Evolutionary conservation across 2,888 invertebrate genomes (phyloP).

Genomic region (Oscheius onirici): DNA sequence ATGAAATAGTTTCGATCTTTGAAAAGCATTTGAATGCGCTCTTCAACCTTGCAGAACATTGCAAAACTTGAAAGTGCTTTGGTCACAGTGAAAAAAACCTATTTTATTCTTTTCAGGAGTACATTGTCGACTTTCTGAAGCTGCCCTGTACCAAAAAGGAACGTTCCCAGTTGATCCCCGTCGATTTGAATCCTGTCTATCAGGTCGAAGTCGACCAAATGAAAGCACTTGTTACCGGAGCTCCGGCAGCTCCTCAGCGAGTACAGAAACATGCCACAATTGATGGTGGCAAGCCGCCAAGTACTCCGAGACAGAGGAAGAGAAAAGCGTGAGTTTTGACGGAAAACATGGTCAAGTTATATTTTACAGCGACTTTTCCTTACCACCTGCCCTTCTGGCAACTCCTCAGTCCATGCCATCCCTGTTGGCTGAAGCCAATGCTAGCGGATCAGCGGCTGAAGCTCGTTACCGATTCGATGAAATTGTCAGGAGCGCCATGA

Average conservation of each 20-base stretch:
- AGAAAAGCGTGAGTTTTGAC: conserved; percentile 10
- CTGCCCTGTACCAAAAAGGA: conserved; percentile 37
- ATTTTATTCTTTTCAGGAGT: conserved; percentile 44
- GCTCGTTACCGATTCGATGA: conserved; percentile 32
- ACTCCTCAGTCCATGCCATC: conserved; percentile 14
- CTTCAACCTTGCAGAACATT: no score
- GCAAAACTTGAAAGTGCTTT: no score
- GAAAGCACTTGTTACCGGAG: not conserved
- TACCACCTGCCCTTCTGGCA: not conserved
- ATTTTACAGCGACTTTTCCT: not conserved
- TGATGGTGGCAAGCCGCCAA: conserved; percentile 1
- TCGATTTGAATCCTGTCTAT: conserved; percentile 45
- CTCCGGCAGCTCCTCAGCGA: not conserved
- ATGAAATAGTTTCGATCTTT: no score
- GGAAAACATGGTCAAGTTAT: not conserved
- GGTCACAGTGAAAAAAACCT: no score
- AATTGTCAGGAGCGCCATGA: conserved; percentile 11
- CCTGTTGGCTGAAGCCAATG: conserved; percentile 5
- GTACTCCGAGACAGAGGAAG: not conserved
- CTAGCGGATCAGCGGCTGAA: not conserved
- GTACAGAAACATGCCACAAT: not conserved
- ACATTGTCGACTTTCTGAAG: conserved; percentile 57
- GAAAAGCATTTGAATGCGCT: no score
- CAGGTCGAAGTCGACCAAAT: conserved; percentile 33
- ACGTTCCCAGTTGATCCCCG: conserved; percentile 35